Conservation (phyloP, 1,140 invertebrate species). For the Drosophila arawakana region DNA sequence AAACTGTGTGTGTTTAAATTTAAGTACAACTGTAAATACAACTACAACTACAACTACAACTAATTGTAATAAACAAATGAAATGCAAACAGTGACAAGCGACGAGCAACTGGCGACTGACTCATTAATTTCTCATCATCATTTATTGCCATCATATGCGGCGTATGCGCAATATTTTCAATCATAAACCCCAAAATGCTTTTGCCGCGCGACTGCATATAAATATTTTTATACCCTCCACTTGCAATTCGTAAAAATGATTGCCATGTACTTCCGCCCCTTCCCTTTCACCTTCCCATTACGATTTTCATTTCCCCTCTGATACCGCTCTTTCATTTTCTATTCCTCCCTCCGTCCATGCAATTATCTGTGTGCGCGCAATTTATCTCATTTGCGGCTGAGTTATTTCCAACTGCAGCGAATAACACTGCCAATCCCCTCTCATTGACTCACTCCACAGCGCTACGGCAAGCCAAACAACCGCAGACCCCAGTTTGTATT, state of each 20-base stretch:
- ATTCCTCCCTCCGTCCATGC: constrained; percentile 47
- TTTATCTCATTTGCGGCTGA: constrained; percentile 84
- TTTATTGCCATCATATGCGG: constrained; percentile 24
- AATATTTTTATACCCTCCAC: constrained; percentile 19
- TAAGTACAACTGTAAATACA: constrained; percentile 69
- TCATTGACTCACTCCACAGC: background rate
- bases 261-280: constrained; percentile 54
- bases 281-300: background rate
- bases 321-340: too few species aligned
- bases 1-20: constrained; percentile 36
- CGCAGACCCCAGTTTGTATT: constrained; percentile 14
- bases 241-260: constrained; percentile 46
- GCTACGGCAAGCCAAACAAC: background rate
- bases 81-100: constrained; percentile 10
- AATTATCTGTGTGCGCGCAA: constrained; percentile 83
- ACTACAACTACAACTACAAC: constrained; percentile 61
- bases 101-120: constrained; percentile 14
- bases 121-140: constrained; percentile 25
- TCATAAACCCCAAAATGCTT: constrained; percentile 28
- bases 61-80: constrained; percentile 24
- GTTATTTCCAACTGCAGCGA: constrained; percentile 82
- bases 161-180: constrained; percentile 70
- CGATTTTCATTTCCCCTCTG: background rate
- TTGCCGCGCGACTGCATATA: constrained; percentile 41
- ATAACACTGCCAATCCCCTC: constrained; percentile 52